Evolutionary conservation across 2,888 invertebrate genomes (phyloP).

Genomic region (Gastrophysa polygoni): DNA sequence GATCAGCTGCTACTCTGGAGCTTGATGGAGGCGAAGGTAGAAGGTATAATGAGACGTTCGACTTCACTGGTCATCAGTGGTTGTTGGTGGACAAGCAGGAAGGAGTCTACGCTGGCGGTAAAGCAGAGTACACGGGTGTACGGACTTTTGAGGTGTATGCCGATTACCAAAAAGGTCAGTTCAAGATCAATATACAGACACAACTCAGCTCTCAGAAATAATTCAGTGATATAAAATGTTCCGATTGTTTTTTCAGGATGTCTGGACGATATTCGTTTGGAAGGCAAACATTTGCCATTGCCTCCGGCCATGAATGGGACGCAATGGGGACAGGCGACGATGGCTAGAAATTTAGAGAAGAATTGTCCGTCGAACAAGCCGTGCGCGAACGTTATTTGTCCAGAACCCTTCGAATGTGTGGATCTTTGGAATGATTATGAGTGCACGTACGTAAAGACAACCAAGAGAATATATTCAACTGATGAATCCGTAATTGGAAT

Average conservation of each 20-base stretch:
- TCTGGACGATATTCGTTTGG: conserved; percentile 83
- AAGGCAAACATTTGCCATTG: conserved; percentile 93
- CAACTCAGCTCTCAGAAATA: no score
- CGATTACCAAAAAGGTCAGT: conserved; percentile 87
- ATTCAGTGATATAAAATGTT: not conserved
- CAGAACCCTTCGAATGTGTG: conserved; percentile 91
- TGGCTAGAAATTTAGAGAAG: conserved; percentile 88
- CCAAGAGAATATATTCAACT: not conserved
- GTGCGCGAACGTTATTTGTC: conserved; percentile 92
- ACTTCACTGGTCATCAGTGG: conserved; percentile 91
- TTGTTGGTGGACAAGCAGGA: conserved; percentile 91
- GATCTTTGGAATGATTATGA: conserved; percentile 98
- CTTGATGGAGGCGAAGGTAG: conserved; percentile 95
- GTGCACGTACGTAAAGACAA: conserved; percentile 84
- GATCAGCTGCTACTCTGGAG: conserved; percentile 90
- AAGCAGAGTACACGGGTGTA: conserved; percentile 93
- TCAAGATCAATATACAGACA: no score
- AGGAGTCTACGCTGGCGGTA: conserved; percentile 94
- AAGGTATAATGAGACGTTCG: conserved; percentile 90
- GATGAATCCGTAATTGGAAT: not conserved
- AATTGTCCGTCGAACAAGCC: conserved; percentile 95
- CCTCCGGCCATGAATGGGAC: conserved; percentile 95
- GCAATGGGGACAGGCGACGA: conserved; percentile 94
- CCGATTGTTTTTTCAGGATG: conserved; percentile 64
- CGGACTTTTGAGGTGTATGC: conserved; percentile 93